phyloP scores from a whole-genome alignment of 2,888 invertebrate genomes.

The Phyllotreta cruciferae region DNA sequence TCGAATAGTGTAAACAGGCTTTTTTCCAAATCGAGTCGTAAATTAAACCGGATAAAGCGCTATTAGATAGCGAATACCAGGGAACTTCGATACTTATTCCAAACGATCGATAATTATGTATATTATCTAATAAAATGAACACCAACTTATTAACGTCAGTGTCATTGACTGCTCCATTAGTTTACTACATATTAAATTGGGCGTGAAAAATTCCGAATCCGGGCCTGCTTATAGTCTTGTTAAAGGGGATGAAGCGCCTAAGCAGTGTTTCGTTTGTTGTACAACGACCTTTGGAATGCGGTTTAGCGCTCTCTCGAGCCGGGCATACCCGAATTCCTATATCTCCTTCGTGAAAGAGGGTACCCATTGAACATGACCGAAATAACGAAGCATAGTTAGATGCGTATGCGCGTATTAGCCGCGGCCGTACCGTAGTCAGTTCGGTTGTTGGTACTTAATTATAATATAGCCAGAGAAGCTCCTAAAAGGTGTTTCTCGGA shows the following conservation, averaged over 20 bases:
- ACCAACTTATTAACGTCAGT: too few relatives aligned
- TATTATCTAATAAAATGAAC: too few relatives aligned
- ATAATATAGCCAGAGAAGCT: slow-evolving; percentile 12
- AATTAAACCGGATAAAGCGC: slow-evolving; percentile 30
- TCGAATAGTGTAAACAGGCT: slow-evolving; percentile 30
- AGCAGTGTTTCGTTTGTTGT: slow-evolving; percentile 41
- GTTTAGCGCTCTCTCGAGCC: slow-evolving; percentile 31
- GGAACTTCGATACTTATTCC: neutral
- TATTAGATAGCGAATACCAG: neutral
- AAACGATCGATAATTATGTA: too few relatives aligned
- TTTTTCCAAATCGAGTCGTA: slow-evolving; percentile 30
- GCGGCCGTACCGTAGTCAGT: neutral
- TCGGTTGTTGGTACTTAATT: slow-evolving; percentile 21
- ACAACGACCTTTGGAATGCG: slow-evolving; percentile 54
- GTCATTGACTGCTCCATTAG: too few relatives aligned
- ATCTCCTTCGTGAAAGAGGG: slow-evolving; percentile 13
- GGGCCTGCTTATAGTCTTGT: slow-evolving; percentile 31
- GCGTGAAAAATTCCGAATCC: neutral
- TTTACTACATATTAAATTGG: too few relatives aligned
- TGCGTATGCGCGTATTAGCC: slow-evolving; percentile 7
- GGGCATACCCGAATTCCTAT: slow-evolving; percentile 27
- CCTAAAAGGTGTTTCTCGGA: slow-evolving; percentile 24
- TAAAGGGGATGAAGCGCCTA: slow-evolving; percentile 48
- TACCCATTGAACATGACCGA: slow-evolving; percentile 18
- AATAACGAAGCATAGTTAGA: slow-evolving; percentile 10